These are phyloP conservation scores for Semaprochilodus insignis DNA, from an alignment of 2,797 vertebrate species.

Conservation along the genomic window DNA sequence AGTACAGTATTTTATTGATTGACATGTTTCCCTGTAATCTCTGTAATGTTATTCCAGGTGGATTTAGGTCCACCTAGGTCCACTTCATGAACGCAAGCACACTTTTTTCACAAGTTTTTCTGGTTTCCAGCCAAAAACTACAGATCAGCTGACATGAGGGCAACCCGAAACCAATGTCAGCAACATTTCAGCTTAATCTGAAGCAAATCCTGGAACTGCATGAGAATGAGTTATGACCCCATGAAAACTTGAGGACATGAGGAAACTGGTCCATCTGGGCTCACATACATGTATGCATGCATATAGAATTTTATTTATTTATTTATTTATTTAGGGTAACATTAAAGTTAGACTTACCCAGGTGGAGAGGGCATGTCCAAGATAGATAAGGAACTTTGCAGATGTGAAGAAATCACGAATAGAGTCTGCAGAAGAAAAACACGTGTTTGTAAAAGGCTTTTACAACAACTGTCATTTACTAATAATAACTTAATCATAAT, in stretches of 20 bases:
- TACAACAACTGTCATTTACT: no score
- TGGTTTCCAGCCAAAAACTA: background rate
- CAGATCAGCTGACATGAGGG: background rate
- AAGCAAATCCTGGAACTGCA: background rate
- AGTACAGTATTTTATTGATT: no score
- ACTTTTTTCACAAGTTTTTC: background rate
- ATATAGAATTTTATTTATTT: no score
- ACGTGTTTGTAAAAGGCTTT: background rate
- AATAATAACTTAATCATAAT: no score
- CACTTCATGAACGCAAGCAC: no score
- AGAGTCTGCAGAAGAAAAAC: conserved; percentile 65
- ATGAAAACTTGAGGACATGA: background rate
- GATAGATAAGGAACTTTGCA: conserved; percentile 94
- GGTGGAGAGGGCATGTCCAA: conserved; percentile 93
- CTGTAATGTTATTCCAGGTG: no score
- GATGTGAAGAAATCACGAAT: conserved; percentile 83
- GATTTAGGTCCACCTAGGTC: no score
- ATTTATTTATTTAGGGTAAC: no score
- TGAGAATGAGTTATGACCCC: background rate
- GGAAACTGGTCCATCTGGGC: background rate
- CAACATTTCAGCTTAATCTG: background rate
- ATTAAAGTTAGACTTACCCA: conserved; percentile 85
- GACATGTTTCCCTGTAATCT: no score
- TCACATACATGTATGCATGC: background rate
- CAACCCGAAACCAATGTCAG: no score